Evolutionary conservation across 1,140 invertebrate genomes (phyloP), one percentile per base, ranked within the genome.

Genomic region (Drosophila azteca): DNA sequence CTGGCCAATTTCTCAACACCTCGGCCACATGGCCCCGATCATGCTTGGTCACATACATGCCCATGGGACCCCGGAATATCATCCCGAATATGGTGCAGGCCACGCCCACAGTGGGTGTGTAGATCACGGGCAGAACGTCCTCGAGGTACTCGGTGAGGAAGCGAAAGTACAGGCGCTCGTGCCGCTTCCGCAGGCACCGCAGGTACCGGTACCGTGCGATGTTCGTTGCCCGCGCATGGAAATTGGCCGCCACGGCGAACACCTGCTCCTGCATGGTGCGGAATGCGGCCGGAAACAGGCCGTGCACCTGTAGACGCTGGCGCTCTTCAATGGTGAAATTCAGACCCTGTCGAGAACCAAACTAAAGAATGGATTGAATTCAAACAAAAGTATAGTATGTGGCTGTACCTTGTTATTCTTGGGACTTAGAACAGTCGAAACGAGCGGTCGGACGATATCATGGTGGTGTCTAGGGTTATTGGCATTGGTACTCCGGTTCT

Each of bases 21-120:
- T 97, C 95, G 79, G 95, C 96, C 6, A 98, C 93, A 91, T 99
- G 96, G 9, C 97, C 97, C 79, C 96, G 96, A 91, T 99, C 99
- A 88, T 99, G 95, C 46, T 99, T 98, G 39, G 97, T 98, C 78
- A 99, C 96, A 87, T 98, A 99, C 6, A 99, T 93, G 1, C 99
- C 99, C 44, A 97, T 95, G 0, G 98, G 97, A 5, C 20, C 31
- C 15, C 72, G 41, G 24, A 59, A 90, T 20, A 91, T 54, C 44
- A 65, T 35, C 6, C 90, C 84, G 20, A 77, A 90, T 0, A 61
- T 94, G 35, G 97, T 94, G 20, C 80, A 90, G 55, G 99, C 96
- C 15, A 97, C 93, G n/a, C 98, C 98, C 92, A 91, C 90, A 0
- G 90, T 91, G 8, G 90, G 90, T 3, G 90, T 91, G 39, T 91